Evolutionary conservation across 2,888 invertebrate genomes (phyloP).

Genomic region (Blomia tropicalis): DNA sequence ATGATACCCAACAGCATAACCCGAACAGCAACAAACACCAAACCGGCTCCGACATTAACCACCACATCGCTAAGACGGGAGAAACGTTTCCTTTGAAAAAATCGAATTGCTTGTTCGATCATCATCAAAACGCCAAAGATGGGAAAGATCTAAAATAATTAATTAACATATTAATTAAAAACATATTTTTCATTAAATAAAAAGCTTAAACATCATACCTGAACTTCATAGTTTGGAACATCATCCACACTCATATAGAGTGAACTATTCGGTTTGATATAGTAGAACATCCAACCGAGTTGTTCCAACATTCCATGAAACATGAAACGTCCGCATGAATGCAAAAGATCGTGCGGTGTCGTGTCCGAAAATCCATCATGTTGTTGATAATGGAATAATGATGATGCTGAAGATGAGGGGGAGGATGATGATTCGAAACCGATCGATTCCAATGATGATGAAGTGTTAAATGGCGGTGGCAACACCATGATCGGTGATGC

Average conservation of each 20-base stretch:
- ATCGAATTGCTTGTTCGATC: constrained; percentile 14
- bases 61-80: constrained; percentile 8
- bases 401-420: not conserved
- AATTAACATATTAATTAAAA: not conserved
- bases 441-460: too few relatives aligned
- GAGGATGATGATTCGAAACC: too few relatives aligned
- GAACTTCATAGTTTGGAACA: constrained; percentile 20
- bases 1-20: not conserved
- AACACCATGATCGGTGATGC: constrained; percentile 10
- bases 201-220: not conserved
- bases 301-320: constrained; percentile 13
- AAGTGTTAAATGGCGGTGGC: not conserved
- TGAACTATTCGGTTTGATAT: constrained; percentile 16
- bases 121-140: constrained; percentile 8
- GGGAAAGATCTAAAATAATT: constrained; percentile 1
- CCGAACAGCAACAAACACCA: constrained; percentile 11
- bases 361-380: too few relatives aligned
- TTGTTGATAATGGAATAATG: not conserved
- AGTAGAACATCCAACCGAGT: constrained; percentile 22
- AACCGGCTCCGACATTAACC: constrained; percentile 10
- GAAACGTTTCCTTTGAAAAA: constrained; percentile 9
- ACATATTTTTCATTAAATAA: too few relatives aligned
- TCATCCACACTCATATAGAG: constrained; percentile 16
- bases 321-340: constrained; percentile 9
- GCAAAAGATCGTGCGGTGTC: not conserved